Evolutionary conservation across 2,113 vertebrate genomes (phyloP), one percentile per base, ranked within the genome.

Genomic region (Herpailurus yagouaroundi): DNA sequence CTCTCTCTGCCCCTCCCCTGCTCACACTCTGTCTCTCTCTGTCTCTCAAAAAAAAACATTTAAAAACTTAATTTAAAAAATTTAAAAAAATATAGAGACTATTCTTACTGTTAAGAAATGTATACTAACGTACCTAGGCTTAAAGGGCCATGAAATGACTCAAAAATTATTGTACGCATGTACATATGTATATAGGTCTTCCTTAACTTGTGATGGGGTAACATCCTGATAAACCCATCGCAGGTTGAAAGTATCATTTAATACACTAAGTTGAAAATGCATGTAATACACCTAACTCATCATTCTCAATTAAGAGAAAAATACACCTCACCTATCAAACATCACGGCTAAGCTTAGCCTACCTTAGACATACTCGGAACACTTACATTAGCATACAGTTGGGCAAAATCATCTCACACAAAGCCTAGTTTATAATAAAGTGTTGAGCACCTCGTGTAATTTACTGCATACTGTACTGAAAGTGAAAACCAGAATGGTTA

Each of bases 91-190:
- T n/a, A 3, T 60, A 71, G 73, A 87, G 64, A 77, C 48, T 60
- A 76, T 79, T 9, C 63, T 95, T 81, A 45, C 31, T 97, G 73
- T 80, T 71, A 60, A 55, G 29, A 90, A 96, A 83, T 83, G n/a
- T 2, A 77, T 11, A 73, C 29, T 63, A 16, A 88, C 50, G 6
- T 29, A 50, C 23, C 13, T 33, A 80, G 31, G 55, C 27, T 6
- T 29, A 95, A 92, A 88, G 5, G 25, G 10, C 25, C 60, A 94
- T 33, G 66, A 91, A 73, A 73, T 29, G 25, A 64, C 41, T 79
- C 81, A 29, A 96, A 80, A 83, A 91, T 33, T 57, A 83, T 83
- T 83, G 69, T 77, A 45, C 57, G 15, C 45, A 45, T 41, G 3
- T 31, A 38, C 36, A 9, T 29, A 33, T 14, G 38, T 89, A 38